Conservation (phyloP, 2,797 vertebrate genomes). For the Rallus crepitans region DNA sequence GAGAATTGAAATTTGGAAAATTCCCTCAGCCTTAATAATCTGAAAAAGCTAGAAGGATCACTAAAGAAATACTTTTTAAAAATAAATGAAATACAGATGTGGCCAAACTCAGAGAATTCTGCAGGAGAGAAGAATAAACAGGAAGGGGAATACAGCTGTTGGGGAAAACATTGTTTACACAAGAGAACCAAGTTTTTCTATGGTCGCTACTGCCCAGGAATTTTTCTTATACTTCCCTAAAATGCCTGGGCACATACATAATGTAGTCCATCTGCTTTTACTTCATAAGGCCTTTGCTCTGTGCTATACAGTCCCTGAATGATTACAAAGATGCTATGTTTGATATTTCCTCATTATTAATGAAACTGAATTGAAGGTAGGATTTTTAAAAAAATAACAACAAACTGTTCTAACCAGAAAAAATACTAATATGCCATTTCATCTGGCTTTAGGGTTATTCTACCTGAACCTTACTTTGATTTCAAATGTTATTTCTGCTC, state of each 20-base stretch:
- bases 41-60: slow-evolving; percentile 32
- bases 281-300: slow-evolving; percentile 7
- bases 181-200: slow-evolving; percentile 52
- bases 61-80: slow-evolving; percentile 40
- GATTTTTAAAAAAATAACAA: neutral
- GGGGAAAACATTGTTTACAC: slow-evolving; percentile 66
- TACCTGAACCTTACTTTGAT: neutral
- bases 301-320: neutral
- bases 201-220: slow-evolving; percentile 39
- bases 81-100: slow-evolving; percentile 69
- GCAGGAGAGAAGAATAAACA: slow-evolving; percentile 67
- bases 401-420: neutral
- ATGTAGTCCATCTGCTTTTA: slow-evolving; percentile 54
- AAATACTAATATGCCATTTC: neutral
- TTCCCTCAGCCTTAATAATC: slow-evolving; percentile 37
- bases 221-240: slow-evolving; percentile 43
- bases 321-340: neutral
- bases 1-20: slow-evolving; percentile 52
- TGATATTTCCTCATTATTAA: neutral
- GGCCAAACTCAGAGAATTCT: slow-evolving; percentile 22
- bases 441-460: neutral
- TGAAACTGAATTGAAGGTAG: neutral
- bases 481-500: neutral
- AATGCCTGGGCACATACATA: slow-evolving; percentile 46
- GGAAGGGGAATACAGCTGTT: slow-evolving; percentile 70